Conservation (phyloP, 35 echinoderm and acorn worm genomes). For the Strongylocentrotus purpuratus region DNA sequence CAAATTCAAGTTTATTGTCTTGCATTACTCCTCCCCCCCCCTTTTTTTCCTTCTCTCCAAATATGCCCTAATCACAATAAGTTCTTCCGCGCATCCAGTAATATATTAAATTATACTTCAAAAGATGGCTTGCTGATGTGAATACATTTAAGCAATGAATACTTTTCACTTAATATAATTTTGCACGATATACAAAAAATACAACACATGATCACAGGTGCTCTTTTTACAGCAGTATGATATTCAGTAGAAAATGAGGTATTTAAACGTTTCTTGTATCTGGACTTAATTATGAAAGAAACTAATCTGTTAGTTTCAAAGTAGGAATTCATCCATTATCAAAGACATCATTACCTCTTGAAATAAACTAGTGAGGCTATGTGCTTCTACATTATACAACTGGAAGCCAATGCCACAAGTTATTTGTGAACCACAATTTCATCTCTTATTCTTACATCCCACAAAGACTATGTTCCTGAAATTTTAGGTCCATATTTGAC, state of each 20-base stretch:
- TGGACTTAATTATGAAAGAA: neutral
- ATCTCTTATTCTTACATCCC: neutral
- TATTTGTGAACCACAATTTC: neutral
- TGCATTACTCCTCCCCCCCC: neutral
- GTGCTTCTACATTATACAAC: neutral
- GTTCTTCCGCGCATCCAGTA: neutral
- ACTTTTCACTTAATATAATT: neutral
- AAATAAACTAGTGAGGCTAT: neutral
- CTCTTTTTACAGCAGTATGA: neutral
- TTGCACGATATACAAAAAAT: neutral
- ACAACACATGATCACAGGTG: neutral
- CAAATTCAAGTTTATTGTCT: too few species aligned
- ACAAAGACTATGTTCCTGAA: neutral
- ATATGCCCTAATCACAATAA: neutral
- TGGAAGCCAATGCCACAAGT: neutral
- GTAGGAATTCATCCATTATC: neutral
- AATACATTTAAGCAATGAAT: neutral
- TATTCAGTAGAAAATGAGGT: constrained; percentile 4
- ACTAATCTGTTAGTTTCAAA: neutral
- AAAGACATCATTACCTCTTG: neutral
- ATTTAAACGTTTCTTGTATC: neutral
- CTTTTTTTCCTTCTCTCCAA: neutral
- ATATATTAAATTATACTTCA: neutral
- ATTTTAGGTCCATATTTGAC: too few species aligned
- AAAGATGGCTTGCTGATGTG: neutral